These are phyloP conservation scores for Aphidius ervi DNA, from an alignment of 1,140 invertebrate species.

Conservation along the genomic window DNA sequence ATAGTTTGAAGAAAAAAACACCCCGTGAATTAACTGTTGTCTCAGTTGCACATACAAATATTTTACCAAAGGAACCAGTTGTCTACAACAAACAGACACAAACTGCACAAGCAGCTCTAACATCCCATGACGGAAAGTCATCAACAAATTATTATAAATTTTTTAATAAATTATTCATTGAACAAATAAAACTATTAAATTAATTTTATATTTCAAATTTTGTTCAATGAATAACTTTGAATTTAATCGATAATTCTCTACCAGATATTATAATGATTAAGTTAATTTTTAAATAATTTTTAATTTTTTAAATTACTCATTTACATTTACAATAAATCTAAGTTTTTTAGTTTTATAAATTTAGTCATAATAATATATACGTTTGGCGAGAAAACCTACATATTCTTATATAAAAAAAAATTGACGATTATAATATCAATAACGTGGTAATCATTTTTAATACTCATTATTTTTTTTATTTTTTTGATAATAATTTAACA, in stretches of 20 bases:
- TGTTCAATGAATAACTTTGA: too few relatives aligned
- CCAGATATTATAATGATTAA: neutral
- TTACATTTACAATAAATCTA: neutral
- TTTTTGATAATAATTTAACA: neutral
- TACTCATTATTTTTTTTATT: neutral
- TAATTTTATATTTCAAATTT: too few relatives aligned
- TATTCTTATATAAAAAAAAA: constrained; percentile 40
- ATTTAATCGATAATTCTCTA: neutral
- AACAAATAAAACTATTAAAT: neutral
- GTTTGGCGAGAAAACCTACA: constrained; percentile 50
- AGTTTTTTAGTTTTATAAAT: constrained; percentile 3
- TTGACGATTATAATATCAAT: neutral
- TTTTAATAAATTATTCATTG: neutral
- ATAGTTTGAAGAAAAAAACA: constrained; percentile 58
- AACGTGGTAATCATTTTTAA: neutral
- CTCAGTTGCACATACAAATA: constrained; percentile 88
- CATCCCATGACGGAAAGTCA: constrained; percentile 76
- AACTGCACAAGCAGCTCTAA: constrained; percentile 65
- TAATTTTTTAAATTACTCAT: neutral
- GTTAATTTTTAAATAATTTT: neutral
- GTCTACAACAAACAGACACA: constrained; percentile 94
- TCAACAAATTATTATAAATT: neutral
- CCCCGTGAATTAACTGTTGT: constrained; percentile 70
- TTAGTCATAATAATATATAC: constrained; percentile 7
- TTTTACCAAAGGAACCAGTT: constrained; percentile 90